Base-by-base conservation (phyloP, 2,797 vertebrate species). In the Aeoliscus strigatus region DNA sequence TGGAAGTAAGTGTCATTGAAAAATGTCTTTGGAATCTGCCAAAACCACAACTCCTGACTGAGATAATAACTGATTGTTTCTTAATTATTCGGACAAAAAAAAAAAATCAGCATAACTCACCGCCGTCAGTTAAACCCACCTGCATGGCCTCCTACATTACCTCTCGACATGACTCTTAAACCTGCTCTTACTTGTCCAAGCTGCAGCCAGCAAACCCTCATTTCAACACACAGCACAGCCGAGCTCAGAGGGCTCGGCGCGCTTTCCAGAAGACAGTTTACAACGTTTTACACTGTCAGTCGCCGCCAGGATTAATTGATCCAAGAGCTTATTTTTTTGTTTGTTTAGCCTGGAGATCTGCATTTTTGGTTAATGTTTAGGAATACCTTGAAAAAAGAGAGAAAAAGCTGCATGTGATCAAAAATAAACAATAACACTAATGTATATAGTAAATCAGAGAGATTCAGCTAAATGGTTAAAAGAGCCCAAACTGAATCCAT, bases 1-100 rank as follows among this genome's bases (percentile, higher is more conserved):
- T 57, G 51, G 55, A 71, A 74, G 60, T 38, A 70, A 64, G 28
- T 55, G 54, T 70, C 27, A 39, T 55, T 35, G 77, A 33, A 29
- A 48, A 56, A 49, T 78, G 84, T 94, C 93, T 96, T 94, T 94
- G 92, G 93, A 93, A 92, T 88, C 81, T 75, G 78, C 80, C 78
- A n/a, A n/a, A n/a, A 81, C 82, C 60, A 77, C 84, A 83, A 82
- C 77, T 72, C 60, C 70, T 76, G 63, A 75, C 70, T 70, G 73
- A 86, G 79, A 72, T 63, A 53, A 59, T 39, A 49, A 73, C 60
- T 73, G 79, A 86, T 83, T 81, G 84, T 79, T 85, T 87, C 54
- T 61, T 51, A 46, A 50, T 70, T 64, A 38, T 56, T 69, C 46
- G 31, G 46, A 53, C 6, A 30, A 18, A 21, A 30, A 29, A 37